phyloP scores from a whole-genome alignment of 2,797 vertebrate genomes.

The Notolepis coatsorum region DNA sequence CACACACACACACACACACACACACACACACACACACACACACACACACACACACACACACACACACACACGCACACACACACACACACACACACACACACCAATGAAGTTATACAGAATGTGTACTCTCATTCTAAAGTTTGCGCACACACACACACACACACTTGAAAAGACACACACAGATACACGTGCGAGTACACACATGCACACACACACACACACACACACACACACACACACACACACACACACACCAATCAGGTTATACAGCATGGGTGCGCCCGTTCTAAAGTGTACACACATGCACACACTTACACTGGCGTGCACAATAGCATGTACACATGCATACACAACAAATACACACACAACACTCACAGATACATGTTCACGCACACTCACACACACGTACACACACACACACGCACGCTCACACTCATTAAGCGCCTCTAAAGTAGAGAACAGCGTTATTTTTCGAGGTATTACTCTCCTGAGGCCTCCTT shows the following conservation, averaged over 20 bases:
- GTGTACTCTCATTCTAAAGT: no score
- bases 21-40: neutral
- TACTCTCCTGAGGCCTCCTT: neutral
- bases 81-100: neutral
- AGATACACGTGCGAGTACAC: no score
- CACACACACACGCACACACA: neutral
- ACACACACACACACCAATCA: no score
- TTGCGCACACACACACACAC: no score
- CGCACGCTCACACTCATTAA: neutral
- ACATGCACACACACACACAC: neutral
- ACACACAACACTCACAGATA: conserved; percentile 12
- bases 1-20: neutral
- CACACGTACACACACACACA: neutral
- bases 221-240: neutral
- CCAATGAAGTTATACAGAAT: neutral
- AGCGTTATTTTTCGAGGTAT: neutral
- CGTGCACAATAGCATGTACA: neutral
- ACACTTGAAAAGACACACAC: no score
- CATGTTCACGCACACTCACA: neutral
- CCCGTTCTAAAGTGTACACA: no score
- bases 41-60: neutral
- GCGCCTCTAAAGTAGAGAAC: neutral
- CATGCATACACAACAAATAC: neutral
- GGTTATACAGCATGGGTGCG: neutral
- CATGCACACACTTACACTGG: conserved; percentile 8